These are phyloP conservation scores for Macaca mulatta DNA, from an alignment of 2,113 vertebrate species.

Conservation along the genomic window DNA sequence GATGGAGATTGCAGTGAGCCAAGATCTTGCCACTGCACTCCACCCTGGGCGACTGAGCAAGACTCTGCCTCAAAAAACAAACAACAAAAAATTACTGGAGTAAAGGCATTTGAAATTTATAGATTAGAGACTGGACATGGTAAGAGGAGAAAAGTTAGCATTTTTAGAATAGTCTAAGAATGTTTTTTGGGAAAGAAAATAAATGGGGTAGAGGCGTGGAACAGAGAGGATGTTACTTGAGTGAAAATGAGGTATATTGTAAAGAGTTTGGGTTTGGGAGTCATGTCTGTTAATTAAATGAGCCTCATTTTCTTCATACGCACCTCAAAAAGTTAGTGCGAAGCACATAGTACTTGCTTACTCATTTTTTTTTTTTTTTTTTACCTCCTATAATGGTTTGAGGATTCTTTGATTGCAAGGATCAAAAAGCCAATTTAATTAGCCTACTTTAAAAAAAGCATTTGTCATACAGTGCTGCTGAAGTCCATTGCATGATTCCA, in stretches of 20 bases:
- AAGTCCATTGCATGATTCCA: not conserved
- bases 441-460: constrained; percentile 31
- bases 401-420: constrained; percentile 35
- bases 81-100: not conserved
- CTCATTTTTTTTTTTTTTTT: constrained; percentile 34
- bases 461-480: not conserved
- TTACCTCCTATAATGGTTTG: constrained; percentile 20
- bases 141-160: not conserved
- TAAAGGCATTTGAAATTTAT: not conserved
- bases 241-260: not conserved
- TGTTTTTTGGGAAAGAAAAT: not conserved
- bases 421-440: constrained; percentile 41
- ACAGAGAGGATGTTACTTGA: not conserved
- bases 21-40: no score
- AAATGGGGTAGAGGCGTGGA: not conserved
- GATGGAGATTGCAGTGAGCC: no score
- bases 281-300: not conserved
- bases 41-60: no score
- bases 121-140: not conserved
- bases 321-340: not conserved
- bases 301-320: not conserved
- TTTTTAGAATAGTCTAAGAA: constrained; percentile 10
- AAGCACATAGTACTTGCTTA: constrained; percentile 21
- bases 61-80: no score
- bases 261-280: not conserved